Evolutionary conservation across 2,888 invertebrate species (phyloP), one percentile per base, ranked within the genome.

Genomic region (Agonopterix arenella): DNA sequence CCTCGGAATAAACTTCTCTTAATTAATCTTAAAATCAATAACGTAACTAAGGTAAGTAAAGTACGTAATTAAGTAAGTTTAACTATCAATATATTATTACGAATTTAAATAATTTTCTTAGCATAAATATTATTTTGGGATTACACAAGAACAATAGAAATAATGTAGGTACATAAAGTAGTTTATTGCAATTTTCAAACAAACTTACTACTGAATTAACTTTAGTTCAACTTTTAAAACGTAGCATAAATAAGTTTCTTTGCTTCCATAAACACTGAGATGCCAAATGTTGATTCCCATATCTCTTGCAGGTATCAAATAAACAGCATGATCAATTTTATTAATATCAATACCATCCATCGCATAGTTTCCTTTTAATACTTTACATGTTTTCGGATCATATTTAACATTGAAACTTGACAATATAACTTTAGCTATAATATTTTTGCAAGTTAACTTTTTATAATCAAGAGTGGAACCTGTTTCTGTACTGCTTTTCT

Each of bases 251-350:
- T 44, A 44, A 1, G 70, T 70, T 1, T 62, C 66, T 44, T 45
- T 46, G n/a, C 46, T 50, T 2, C 54, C 50, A 38, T 64, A 70
- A 9, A 61, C 45, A 44, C 60, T 57, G 3, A 62, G 46, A 48
- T 62, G 55, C 37, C 66, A 57, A 4, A 63, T 36, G 4, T 58
- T 63, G 45, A 63, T 59, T 4, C 70, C 72, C 36, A 61, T 36
- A 46, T 69, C 64, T 50, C 64, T 63, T 18, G 61, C 48, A 9
- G 72, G 70, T 41, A 59, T 63, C 36, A 66, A 61, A 54, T 61
- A 55, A 1, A 60, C 57, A 2, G 60, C 55, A 28, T 61, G 54
- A 36, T 70, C 66, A 37, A 72, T 52, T n/a, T 58, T 60, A 45
- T 49, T 54, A 1, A 69, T 36, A 51, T 72, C 69, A 9, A 72